These are phyloP conservation scores for Pogonomyrmex barbatus DNA, from an alignment of 1,140 invertebrate species.

Conservation along the genomic window DNA sequence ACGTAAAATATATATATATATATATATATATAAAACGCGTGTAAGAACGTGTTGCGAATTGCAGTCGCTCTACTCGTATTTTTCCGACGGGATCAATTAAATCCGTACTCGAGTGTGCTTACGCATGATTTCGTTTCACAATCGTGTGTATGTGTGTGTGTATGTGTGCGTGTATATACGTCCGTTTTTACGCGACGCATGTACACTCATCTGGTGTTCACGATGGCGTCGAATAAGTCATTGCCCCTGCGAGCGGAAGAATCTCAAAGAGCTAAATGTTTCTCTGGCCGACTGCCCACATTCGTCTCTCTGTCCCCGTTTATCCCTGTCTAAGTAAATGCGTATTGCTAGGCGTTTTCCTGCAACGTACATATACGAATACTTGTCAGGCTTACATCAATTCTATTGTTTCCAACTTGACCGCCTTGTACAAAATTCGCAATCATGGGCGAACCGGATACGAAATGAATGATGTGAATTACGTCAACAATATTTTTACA, in stretches of 20 bases:
- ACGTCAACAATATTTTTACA: slow-evolving; percentile 23
- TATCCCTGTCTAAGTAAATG: slow-evolving; percentile 20
- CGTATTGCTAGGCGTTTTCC: neutral
- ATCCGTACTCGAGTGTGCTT: neutral
- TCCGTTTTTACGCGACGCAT: neutral
- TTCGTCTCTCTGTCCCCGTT: slow-evolving; percentile 58
- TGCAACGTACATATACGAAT: neutral
- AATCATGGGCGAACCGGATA: neutral
- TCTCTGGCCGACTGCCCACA: slow-evolving; percentile 78
- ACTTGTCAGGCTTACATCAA: slow-evolving; percentile 23
- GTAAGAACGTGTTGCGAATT: neutral
- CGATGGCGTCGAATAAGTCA: slow-evolving; percentile 73
- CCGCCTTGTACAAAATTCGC: slow-evolving; percentile 26
- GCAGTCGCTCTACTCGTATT: neutral
- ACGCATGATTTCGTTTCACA: too few species aligned
- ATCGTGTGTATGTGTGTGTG: too few species aligned
- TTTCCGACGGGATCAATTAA: neutral
- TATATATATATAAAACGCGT: neutral
- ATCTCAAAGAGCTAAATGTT: slow-evolving; percentile 75
- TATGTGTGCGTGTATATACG: neutral
- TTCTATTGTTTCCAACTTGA: slow-evolving; percentile 4
- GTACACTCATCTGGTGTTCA: slow-evolving; percentile 34
- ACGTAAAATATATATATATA: too few species aligned
- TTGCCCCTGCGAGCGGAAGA: slow-evolving; percentile 70
- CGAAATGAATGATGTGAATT: slow-evolving; percentile 29